Conservation (phyloP, 2,888 invertebrate species). For the Seira sanloemensis region DNA sequence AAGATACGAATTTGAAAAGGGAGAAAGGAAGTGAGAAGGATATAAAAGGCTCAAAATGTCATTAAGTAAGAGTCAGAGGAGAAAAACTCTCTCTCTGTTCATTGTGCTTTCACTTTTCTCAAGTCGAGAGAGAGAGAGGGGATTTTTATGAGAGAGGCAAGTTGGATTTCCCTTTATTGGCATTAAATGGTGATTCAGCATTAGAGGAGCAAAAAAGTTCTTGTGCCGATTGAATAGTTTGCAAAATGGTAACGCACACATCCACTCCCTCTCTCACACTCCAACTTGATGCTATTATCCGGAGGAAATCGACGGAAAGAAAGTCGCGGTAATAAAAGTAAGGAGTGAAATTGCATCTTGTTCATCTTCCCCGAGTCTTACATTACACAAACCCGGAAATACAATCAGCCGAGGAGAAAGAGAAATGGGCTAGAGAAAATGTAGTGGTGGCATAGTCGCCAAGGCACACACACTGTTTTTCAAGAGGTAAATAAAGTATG, state of each 20-base stretch:
- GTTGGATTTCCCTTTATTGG: slow-evolving; percentile 6
- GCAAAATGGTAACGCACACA: background rate
- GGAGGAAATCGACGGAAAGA: background rate
- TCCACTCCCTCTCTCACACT: background rate
- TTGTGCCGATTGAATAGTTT: slow-evolving; percentile 8
- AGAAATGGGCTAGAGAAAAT: background rate
- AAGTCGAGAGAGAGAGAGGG: background rate
- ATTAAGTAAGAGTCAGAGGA: slow-evolving; percentile 44
- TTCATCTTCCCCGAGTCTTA: background rate
- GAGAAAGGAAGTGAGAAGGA: slow-evolving; percentile 2
- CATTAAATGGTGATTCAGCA: slow-evolving; percentile 8
- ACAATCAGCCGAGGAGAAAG: background rate
- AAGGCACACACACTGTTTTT: too few relatives aligned
- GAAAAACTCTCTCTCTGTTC: background rate
- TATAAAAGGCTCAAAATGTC: slow-evolving; percentile 53
- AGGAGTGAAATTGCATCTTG: background rate
- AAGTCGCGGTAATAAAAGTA: background rate
- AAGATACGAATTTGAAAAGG: background rate
- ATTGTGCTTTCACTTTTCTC: background rate
- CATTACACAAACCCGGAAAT: background rate
- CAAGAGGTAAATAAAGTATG: background rate
- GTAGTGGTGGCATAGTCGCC: too few relatives aligned
- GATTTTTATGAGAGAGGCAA: background rate
- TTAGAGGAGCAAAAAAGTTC: slow-evolving; percentile 8
- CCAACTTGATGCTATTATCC: background rate